Evolutionary conservation across 2,888 invertebrate species (phyloP), one percentile per base, ranked within the genome.

Genomic region (Theretra japonica): DNA sequence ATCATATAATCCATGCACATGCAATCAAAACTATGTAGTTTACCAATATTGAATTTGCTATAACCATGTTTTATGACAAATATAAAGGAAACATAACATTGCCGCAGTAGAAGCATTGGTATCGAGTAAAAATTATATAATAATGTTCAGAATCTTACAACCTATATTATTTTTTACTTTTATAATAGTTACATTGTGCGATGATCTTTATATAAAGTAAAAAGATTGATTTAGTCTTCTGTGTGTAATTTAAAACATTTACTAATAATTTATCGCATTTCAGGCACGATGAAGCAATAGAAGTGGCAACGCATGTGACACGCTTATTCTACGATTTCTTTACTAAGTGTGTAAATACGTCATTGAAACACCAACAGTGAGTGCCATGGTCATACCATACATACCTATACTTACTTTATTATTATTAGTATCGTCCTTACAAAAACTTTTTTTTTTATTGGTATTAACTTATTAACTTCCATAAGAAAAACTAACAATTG

Each of bases 291-390:
- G 76, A 77, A 17, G 79, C 60, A n/a, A 17, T 70, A 1, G 0
- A 6, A 7, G 17, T 74, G 30, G 65, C 74, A 21, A 21, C 56
- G 15, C 69, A 72, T 2, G 74, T 68, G 23, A 60, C 74, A 0
- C 2, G 70, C 15, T 5, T 58, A 53, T 81, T 86, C 75, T 74
- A 25, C 15, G 11, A 3, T 0, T 76, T 87, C 77, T 87, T 83
- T 74, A 0, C 23, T 1, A 28, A 75, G 6, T 90, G 90, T 74
- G 4, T 77, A 5, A 0, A 5, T 0, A 75, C 85, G 21, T 70
- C 79, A 53, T 89, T 89, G 86, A 82, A 86, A 3, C 79, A 83
- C 68, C 78, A 83, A 80, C 82, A 83, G 90, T 89, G 82, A 81
- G 85, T 83, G 72, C 62, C 58, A 23, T 70, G 48, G 23, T 23